phyloP scores from a whole-genome alignment of 2,888 invertebrate genomes.

The Resseliella maxima region DNA sequence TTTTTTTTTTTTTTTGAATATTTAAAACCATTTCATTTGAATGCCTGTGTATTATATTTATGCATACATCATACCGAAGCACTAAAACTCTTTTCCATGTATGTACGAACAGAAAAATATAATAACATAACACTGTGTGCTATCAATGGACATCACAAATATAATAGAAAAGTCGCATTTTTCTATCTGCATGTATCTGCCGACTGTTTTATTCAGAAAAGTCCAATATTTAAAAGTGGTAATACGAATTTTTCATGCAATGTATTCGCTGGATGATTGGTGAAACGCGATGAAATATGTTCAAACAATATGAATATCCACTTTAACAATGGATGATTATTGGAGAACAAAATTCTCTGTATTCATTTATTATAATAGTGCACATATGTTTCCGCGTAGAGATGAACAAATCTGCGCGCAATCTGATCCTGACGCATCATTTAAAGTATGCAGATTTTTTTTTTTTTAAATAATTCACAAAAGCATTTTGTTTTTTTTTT shows the following conservation, averaged over 20 bases:
- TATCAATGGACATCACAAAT: neutral
- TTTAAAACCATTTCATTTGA: neutral
- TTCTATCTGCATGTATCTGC: no score
- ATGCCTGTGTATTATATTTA: neutral
- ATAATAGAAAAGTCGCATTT: neutral
- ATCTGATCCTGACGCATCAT: neutral
- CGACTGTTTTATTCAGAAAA: neutral
- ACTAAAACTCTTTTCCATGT: constrained; percentile 2
- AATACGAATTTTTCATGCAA: neutral
- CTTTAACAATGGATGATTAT: neutral
- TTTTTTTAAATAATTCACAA: neutral
- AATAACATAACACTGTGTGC: neutral
- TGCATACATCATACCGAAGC: constrained; percentile 25
- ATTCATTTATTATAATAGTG: neutral
- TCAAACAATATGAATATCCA: neutral
- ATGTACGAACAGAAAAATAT: constrained; percentile 13
- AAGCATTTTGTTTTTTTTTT: neutral
- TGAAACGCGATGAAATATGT: neutral
- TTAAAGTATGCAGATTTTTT: neutral
- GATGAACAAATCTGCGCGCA: neutral
- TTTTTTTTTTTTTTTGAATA: neutral
- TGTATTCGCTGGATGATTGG: neutral
- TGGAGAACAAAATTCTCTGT: neutral
- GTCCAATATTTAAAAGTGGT: neutral
- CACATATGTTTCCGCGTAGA: neutral